Base-by-base conservation (phyloP, 2,797 vertebrate species). In the Melanotaenia pygmaea region DNA sequence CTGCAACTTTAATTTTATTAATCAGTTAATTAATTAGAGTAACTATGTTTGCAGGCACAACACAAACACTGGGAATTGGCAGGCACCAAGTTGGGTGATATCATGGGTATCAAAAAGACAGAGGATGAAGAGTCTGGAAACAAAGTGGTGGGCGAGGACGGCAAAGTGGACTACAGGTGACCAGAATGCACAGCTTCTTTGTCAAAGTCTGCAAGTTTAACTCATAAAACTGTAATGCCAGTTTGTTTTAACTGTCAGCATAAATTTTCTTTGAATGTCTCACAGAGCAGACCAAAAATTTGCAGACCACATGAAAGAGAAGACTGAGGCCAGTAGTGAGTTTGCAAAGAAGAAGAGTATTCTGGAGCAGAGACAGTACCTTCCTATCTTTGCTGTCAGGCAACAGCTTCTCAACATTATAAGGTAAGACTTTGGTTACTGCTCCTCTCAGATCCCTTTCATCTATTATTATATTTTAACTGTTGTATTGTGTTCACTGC, bases 61-160 rank as follows among this genome's bases (percentile, higher is more conserved):
- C 98, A 99, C 89, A 99, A 99, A 90, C 98, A 99, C 84, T 99
- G 98, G 98, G 98, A 99, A 86, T 82, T 99, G 88, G 98, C 98
- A 51, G 98, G 98, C 67, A 99, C 98, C 79, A 99, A 99, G 83
- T 89, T 99, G 82, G 98, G 98, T 54, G 97, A 99, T 72, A 98
- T 99, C 71, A 99, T 99, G 97, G 98, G 98, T 2, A 95, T 99
- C 84, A 97, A 98, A 86, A 99, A 99, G 79, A 95, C 93, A 0
- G 97, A 98, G 53, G 98, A 98, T 5, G 87, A 81, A 24, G 94
- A 93, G 16, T 90, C 94, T 11, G 91, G 85, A 11, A 92, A 92
- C 0, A 96, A 95, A 75, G 64, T 81, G 3, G 78, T 96, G 34
- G 95, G 95, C 0, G 97, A 98, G 82, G 98, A 99, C 0, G 98